Evolutionary conservation across 2,113 vertebrate genomes (phyloP).

Genomic region (Halcyon senegalensis): DNA sequence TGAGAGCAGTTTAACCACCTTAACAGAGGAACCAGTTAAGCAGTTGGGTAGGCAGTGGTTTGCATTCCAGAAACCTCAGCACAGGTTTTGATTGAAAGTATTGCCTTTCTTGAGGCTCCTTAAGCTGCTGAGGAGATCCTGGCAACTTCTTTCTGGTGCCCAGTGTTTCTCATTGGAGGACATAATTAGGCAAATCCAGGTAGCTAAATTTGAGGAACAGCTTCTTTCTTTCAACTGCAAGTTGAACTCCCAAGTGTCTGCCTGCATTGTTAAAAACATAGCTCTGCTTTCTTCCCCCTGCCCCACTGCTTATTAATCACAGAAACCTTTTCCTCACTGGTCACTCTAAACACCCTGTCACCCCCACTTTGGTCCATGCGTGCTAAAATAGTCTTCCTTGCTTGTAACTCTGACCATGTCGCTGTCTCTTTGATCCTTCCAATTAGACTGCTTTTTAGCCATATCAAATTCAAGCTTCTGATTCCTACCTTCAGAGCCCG

Average conservation of each 20-base stretch:
- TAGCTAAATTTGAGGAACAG: neutral
- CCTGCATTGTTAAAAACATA: neutral
- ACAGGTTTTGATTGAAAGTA: neutral
- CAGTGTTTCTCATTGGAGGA: neutral
- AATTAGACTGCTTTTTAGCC: neutral
- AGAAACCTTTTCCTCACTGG: neutral
- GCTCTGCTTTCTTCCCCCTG: neutral
- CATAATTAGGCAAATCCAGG: neutral
- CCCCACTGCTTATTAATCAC: neutral
- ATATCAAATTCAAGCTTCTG: neutral
- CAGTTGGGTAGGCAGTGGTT: neutral
- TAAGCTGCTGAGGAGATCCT: neutral
- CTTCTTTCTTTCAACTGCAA: neutral
- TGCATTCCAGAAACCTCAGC: neutral
- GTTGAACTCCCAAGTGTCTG: neutral
- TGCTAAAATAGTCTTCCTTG: neutral
- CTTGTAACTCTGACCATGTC: neutral
- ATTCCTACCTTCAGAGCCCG: neutral
- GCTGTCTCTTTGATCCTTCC: neutral
- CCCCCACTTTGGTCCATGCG: neutral
- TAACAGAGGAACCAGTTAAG: neutral
- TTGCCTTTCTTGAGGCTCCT: neutral
- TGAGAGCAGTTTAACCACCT: neutral
- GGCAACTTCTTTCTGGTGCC: neutral
- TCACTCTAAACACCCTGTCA: neutral